phyloP scores from a whole-genome alignment of 1,140 invertebrate species.

The Carposina sasakii region DNA sequence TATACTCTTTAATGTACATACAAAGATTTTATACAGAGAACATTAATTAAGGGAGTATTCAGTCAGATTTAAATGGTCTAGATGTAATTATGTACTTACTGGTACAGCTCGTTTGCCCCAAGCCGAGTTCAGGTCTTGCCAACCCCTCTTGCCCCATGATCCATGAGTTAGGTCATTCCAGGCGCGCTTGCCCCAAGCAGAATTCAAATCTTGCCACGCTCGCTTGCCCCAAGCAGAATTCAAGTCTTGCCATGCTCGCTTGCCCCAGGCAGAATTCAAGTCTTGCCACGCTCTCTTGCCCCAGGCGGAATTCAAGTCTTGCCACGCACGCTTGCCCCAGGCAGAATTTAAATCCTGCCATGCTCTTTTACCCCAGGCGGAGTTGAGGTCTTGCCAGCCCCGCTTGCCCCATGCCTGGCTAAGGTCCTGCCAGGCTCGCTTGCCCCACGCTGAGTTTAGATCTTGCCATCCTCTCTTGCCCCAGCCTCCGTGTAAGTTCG shows the following conservation, averaged over 20 bases:
- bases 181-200: slow-evolving; percentile 72
- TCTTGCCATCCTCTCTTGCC: slow-evolving; percentile 77
- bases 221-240: slow-evolving; percentile 74
- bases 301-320: slow-evolving; percentile 27
- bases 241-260: slow-evolving; percentile 72
- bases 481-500: slow-evolving; percentile 63
- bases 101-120: slow-evolving; percentile 61
- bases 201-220: slow-evolving; percentile 71
- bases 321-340: slow-evolving; percentile 76
- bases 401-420: slow-evolving; percentile 77
- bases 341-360: slow-evolving; percentile 76
- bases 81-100: too few relatives aligned
- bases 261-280: slow-evolving; percentile 75
- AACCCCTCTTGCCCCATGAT: slow-evolving; percentile 69
- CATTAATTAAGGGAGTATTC: too few relatives aligned
- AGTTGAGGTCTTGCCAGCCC: slow-evolving; percentile 75
- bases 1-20: too few relatives aligned
- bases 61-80: too few relatives aligned
- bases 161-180: slow-evolving; percentile 71
- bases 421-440: slow-evolving; percentile 77
- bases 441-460: slow-evolving; percentile 75
- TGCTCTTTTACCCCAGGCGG: slow-evolving; percentile 74
- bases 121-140: slow-evolving; percentile 1
- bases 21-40: too few relatives aligned
- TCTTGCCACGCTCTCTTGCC: slow-evolving; percentile 75